Percentiles rank a stretch among this genome's conserved stretches.
Evolutionary conservation across 2,113 vertebrate genomes (phyloP).

Genomic region (Tetraodon nigroviridis): DNA sequence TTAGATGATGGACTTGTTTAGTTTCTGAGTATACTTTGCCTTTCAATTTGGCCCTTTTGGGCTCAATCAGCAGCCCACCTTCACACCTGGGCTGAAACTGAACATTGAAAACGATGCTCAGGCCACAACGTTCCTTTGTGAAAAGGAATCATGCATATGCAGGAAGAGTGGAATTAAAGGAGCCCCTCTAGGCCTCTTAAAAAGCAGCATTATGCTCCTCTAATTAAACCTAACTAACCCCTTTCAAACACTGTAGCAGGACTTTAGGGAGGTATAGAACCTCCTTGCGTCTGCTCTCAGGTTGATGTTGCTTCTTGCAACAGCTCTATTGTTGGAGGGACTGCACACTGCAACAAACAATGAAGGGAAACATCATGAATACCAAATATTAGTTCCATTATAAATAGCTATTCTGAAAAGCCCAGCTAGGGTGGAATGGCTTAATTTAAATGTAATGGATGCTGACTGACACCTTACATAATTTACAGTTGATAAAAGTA

Average conservation of each 20-base stretch:
- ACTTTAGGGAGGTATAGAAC: slow-evolving; percentile 36
- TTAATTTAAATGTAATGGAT: slow-evolving; percentile 64
- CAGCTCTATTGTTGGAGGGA: slow-evolving; percentile 20
- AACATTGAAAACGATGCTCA: too few relatives aligned
- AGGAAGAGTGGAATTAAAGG: slow-evolving; percentile 23
- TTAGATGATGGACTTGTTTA: too few relatives aligned
- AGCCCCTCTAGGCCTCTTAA: slow-evolving; percentile 55
- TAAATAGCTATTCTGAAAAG: slow-evolving; percentile 43
- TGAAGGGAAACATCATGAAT: slow-evolving; percentile 46
- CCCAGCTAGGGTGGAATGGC: slow-evolving; percentile 24
- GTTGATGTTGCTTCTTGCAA: slow-evolving; percentile 18
- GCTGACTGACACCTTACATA: slow-evolving; percentile 42
- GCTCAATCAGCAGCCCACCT: too few relatives aligned
- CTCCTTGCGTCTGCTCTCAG: slow-evolving; percentile 28
- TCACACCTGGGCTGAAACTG: too few relatives aligned
- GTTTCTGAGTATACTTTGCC: too few relatives aligned
- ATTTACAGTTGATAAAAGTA: slow-evolving; percentile 47
- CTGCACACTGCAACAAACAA: slow-evolving; percentile 45
- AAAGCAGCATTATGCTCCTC: slow-evolving; percentile 55
- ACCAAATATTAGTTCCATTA: slow-evolving; percentile 35
- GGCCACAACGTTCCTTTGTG: too few relatives aligned
- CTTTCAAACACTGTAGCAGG: slow-evolving; percentile 37
- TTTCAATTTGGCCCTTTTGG: too few relatives aligned
- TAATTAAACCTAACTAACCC: slow-evolving; percentile 64
- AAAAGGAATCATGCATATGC: slow-evolving; percentile 56